These are phyloP conservation scores for Baronia brevicornis DNA, from an alignment of 2,888 invertebrate species.

Conservation along the genomic window DNA sequence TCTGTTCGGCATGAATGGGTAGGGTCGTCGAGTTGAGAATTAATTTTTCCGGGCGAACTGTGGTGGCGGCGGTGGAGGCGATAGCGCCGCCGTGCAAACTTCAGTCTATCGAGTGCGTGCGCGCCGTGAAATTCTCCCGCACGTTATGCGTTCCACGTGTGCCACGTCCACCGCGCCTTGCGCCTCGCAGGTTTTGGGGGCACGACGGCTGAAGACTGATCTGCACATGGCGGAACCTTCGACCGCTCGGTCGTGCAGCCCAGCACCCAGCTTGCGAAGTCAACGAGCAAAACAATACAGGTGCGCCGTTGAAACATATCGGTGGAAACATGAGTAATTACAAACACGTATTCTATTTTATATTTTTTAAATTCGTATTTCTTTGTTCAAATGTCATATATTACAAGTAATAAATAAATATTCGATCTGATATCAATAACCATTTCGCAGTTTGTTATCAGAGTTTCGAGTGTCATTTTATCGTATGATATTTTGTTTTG, in stretches of 20 bases:
- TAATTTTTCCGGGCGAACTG: slow-evolving; percentile 61
- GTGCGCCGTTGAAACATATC: slow-evolving; percentile 32
- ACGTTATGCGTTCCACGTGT: slow-evolving; percentile 57
- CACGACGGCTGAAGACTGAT: slow-evolving; percentile 76
- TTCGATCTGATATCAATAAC: slow-evolving; percentile 7
- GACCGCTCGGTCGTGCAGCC: slow-evolving; percentile 52
- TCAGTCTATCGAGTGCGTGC: slow-evolving; percentile 69
- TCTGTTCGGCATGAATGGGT: slow-evolving; percentile 68
- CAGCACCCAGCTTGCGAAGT: slow-evolving; percentile 73
- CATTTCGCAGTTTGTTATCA: slow-evolving; percentile 34
- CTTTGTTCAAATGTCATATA: too few relatives aligned
- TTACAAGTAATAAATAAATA: neutral
- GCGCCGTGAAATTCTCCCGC: slow-evolving; percentile 66
- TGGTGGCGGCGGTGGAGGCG: slow-evolving; percentile 43
- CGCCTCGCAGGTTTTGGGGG: slow-evolving; percentile 47
- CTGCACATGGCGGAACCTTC: slow-evolving; percentile 63
- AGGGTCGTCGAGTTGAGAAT: slow-evolving; percentile 67
- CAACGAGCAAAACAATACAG: slow-evolving; percentile 71
- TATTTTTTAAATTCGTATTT: slow-evolving; percentile 19
- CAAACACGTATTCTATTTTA: slow-evolving; percentile 22
- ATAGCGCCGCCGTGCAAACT: slow-evolving; percentile 40
- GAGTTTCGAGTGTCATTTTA: slow-evolving; percentile 1
- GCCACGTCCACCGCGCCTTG: slow-evolving; percentile 27
- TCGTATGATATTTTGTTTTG: neutral
- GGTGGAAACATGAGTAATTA: slow-evolving; percentile 27